Conservation (phyloP, 2,113 vertebrate genomes). For the Pseudorasbora parva region DNA sequence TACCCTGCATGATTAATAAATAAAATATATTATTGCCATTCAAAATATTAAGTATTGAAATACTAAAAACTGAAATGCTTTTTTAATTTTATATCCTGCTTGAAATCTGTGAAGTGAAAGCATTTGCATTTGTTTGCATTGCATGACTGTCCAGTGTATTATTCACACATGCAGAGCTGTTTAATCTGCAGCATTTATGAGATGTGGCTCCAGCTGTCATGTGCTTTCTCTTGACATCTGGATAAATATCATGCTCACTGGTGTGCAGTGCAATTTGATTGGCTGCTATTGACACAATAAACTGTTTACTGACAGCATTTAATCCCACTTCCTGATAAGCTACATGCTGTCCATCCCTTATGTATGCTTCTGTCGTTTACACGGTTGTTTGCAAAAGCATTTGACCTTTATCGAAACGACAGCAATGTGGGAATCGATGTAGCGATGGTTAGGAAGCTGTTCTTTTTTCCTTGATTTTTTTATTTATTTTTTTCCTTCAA, state of each 20-base stretch:
- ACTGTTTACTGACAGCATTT: constrained; percentile 13
- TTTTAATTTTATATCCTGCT: too few relatives aligned
- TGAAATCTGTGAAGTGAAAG: too few relatives aligned
- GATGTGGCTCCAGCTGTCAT: not conserved
- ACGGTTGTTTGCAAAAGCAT: not conserved
- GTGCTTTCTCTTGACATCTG: constrained; percentile 12
- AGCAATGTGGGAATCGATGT: constrained; percentile 5
- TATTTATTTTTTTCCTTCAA: not conserved
- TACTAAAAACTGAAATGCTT: too few relatives aligned
- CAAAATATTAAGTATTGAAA: too few relatives aligned
- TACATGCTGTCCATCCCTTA: not conserved
- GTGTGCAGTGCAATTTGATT: constrained; percentile 15
- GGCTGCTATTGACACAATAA: constrained; percentile 10
- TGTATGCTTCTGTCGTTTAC: not conserved
- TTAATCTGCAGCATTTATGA: not conserved
- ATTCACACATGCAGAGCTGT: not conserved
- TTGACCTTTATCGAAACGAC: constrained; percentile 34
- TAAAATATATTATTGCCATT: too few relatives aligned
- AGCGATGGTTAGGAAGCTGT: not conserved
- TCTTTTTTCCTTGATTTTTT: not conserved
- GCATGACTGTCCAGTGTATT: not conserved
- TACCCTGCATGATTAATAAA: too few relatives aligned
- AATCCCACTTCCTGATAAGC: constrained; percentile 20
- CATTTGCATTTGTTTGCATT: not conserved
- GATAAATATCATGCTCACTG: constrained; percentile 9